Conservation (phyloP, 2,888 invertebrate genomes). For the Frankliniella fusca region DNA sequence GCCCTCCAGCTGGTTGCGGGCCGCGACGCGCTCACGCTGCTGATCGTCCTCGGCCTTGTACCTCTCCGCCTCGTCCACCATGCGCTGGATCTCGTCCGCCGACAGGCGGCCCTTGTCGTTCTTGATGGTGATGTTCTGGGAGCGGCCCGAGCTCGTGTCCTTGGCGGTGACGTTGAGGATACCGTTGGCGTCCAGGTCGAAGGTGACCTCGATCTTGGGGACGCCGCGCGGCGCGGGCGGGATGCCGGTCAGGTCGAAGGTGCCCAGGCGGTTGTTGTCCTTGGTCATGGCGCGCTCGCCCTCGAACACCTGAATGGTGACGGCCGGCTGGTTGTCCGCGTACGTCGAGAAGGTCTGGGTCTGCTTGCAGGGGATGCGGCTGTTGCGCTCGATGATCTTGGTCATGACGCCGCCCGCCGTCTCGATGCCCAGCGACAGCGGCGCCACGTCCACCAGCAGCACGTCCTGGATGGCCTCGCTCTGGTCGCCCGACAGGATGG, state of each 20-base stretch:
- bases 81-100: conserved; percentile 72
- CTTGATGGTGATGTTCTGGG: conserved; percentile 71
- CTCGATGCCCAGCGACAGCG: conserved; percentile 69
- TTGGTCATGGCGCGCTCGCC: conserved; percentile 82
- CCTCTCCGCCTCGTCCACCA: conserved; percentile 66
- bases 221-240: conserved; percentile 77
- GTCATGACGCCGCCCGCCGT: conserved; percentile 72
- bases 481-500: conserved; percentile 60
- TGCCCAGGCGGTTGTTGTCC: conserved; percentile 81
- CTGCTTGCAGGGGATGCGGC: conserved; percentile 54
- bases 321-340: conserved; percentile 85
- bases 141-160: conserved; percentile 60
- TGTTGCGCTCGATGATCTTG: conserved; percentile 55
- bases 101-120: conserved; percentile 75
- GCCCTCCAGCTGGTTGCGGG: conserved; percentile 65
- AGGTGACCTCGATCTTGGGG: conserved; percentile 72
- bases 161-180: conserved; percentile 62
- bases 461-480: conserved; percentile 67
- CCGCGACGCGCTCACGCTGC: conserved; percentile 60
- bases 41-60: conserved; percentile 67
- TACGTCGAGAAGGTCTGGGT: conserved; percentile 78
- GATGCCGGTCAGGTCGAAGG: conserved; percentile 74
- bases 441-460: conserved; percentile 63
- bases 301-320: conserved; percentile 80
- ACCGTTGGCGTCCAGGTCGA: conserved; percentile 83